These are phyloP conservation scores for Numenius arquata DNA, from an alignment of 2,113 vertebrate species.

Conservation along the genomic window DNA sequence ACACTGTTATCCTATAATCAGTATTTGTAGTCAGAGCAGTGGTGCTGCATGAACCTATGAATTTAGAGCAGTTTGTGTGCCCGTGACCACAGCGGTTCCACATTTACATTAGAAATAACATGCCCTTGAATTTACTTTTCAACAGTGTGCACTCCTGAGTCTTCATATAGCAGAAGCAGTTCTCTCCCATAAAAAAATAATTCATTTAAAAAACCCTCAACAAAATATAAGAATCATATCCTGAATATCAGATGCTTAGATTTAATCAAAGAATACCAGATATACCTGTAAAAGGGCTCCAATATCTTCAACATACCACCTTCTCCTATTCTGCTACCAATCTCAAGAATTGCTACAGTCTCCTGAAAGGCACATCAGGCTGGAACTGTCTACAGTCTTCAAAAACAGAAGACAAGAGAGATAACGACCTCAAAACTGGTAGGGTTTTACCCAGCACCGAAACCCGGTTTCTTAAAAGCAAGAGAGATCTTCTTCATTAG, in stretches of 20 bases:
- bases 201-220: rapidly evolving
- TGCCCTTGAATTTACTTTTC: not conserved
- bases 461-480: not conserved
- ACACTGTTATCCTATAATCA: not conserved
- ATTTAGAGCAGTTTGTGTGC: not conserved
- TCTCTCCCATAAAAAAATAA: not conserved
- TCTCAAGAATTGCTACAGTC: not conserved
- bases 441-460: not conserved
- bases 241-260: not conserved
- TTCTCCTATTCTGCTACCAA: not conserved
- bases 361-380: not conserved
- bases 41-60: not conserved
- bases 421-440: not conserved
- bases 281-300: not conserved
- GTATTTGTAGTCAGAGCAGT: not conserved
- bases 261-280: not conserved
- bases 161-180: not conserved
- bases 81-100: not conserved
- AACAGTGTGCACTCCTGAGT: not conserved
- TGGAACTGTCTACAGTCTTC: not conserved
- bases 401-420: not conserved
- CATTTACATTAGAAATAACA: not conserved
- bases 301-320: not conserved
- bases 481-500: not conserved
- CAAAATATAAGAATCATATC: not conserved